Percentiles rank a stretch among this genome's conserved stretches.
Evolutionary conservation across 2,113 vertebrate species (phyloP).

Genomic region (Balaenoptera acutorostrata): DNA sequence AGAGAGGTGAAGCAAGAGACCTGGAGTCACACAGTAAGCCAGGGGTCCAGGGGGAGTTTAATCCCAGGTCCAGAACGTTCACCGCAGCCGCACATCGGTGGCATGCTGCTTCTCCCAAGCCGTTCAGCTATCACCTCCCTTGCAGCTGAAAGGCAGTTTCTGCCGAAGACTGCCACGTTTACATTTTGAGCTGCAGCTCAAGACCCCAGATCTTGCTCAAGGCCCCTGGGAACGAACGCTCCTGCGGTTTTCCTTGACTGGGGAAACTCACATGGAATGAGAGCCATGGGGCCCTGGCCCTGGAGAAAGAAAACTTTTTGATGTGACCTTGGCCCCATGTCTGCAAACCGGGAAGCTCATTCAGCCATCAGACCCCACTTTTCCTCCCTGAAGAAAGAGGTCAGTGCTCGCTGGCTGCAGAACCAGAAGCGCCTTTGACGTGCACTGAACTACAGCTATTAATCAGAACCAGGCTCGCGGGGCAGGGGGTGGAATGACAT

Average conservation of each 20-base stretch:
- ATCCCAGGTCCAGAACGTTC: fast-evolving
- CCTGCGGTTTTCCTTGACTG: background rate
- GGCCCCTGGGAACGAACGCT: fast-evolving
- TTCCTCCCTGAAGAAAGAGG: background rate
- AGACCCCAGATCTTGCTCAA: background rate
- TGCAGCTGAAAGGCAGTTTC: too few species aligned
- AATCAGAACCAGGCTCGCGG: background rate
- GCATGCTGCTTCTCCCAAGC: fast-evolving
- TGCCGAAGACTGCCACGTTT: fast-evolving
- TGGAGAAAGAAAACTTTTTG: background rate
- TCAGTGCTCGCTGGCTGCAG: background rate
- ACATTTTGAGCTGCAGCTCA: fast-evolving
- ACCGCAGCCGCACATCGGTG: fast-evolving
- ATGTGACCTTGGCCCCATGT: slow-evolving; percentile 31
- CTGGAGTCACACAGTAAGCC: background rate
- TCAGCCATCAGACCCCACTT: background rate
- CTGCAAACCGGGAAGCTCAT: background rate
- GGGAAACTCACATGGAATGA: background rate
- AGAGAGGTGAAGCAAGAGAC: background rate
- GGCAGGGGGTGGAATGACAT: slow-evolving; percentile 13
- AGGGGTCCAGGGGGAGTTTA: fast-evolving
- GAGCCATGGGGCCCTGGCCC: background rate
- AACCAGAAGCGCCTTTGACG: background rate
- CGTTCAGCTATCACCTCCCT: fast-evolving
- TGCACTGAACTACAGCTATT: background rate